Evolutionary conservation across 2,113 vertebrate species (phyloP), one percentile per base, ranked within the genome.

Genomic region (Chloropsis hardwickii): DNA sequence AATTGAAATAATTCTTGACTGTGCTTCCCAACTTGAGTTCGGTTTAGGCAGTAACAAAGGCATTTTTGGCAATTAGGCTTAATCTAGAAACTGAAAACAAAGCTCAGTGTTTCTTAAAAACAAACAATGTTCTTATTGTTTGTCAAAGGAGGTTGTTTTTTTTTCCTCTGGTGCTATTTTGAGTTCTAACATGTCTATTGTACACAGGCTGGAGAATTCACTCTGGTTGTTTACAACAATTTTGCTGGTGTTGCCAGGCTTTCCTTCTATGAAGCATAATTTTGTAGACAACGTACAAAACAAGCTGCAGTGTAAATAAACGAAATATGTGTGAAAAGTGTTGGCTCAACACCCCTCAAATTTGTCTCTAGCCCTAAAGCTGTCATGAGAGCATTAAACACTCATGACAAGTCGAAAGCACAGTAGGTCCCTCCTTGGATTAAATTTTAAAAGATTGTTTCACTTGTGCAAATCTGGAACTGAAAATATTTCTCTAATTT

Each of bases 61-160:
- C 56, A 84, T 96, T 89, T 88, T 86, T 86, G 82, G 92, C 89
- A 93, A 74, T 16, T 90, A 47, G 64, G 56, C 79, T 95, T 92
- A 70, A 91, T 82, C 50, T 94, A 91, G 67, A 88, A 92, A 78
- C 74, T 56, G 81, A 92, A 90, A 94, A 95, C 84, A 87, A 95
- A 81, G 90, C 80, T 86, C 79, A 81, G 60, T 87, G 79, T 86
- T 95, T 92, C 94, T 96, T 88, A 90, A 96, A 94, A 95, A 54
- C 50, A 93, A 94, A 93, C 92, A 96, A 83, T 62, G 82, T 83
- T 92, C 71, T 66, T 88, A 83, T 60, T 96, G 92, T 93, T 92
- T 95, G 64, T 83, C 77, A 82, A 93, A 73, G 76, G 60, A 67
- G 35, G 29, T 37, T 66, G 42, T 6, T 22, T 70, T 94, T 78